Evolutionary conservation across 2,113 vertebrate genomes (phyloP), one percentile per base, ranked within the genome.

Genomic region (Anoura caudifer): DNA sequence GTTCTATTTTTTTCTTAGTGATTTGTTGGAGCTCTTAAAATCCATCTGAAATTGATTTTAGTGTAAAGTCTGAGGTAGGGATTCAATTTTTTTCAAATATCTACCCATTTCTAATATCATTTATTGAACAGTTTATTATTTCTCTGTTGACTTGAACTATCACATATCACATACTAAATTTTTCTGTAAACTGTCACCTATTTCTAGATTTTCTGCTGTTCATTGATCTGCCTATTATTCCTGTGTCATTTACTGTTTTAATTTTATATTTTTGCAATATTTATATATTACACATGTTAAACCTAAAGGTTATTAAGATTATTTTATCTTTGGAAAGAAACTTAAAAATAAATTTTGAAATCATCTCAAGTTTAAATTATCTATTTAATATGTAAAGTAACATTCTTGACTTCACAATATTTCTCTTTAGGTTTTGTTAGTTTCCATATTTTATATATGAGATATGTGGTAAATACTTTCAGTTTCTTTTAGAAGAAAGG

Each of bases 311-410:
- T 77, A 75, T 67, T 75, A 87, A 72, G 3, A 52, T 91, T 80
- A 63, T 87, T 84, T 91, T 91, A 59, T 81, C 88, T 38, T 87
- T 87, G 70, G 86, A 92, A 95, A 95, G 19, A 76, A 94, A 67
- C 89, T 82, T 59, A 59, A 59, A 59, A 59, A 24, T 88, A 73
- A 86, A 70, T 87, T 92, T 89, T 16, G 36, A 96, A 91, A 81
- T 56, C 43, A 94, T 16, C 11, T 52, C n/a, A 90, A 41, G 90
- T 80, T 79, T 80, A 85, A 70, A 41, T 63, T 10, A 41, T 75
- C 92, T 84, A 79, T 70, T 92, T 90, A 70, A 75, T 76, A 5
- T 33, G 73, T 56, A 83, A 84, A 28, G 79, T 93, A 84, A 43
- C 17, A 93, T 84, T 59, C 10, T 41, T 96, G 47, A 54, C 19